These are phyloP conservation scores for Redunca redunca DNA, from an alignment of 2,113 vertebrate species.

Conservation along the genomic window DNA sequence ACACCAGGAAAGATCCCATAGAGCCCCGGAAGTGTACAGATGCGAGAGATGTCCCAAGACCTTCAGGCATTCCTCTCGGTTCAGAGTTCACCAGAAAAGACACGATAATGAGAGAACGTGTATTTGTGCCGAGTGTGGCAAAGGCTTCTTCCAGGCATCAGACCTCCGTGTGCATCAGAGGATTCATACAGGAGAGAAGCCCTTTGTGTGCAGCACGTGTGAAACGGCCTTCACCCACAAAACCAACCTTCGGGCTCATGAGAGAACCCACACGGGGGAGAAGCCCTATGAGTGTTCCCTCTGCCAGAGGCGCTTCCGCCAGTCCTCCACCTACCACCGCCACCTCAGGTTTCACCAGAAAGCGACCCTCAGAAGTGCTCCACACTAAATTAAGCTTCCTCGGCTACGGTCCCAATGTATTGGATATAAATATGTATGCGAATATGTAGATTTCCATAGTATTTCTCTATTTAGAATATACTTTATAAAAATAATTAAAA, in stretches of 20 bases:
- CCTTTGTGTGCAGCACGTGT: background rate
- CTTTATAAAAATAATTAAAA: background rate
- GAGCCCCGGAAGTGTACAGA: background rate
- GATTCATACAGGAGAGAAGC: background rate
- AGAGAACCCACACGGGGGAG: slow-evolving; percentile 30
- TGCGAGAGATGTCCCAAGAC: slow-evolving; percentile 1
- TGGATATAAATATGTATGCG: rapidly evolving
- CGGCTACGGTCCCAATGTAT: rapidly evolving
- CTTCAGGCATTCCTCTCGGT: background rate
- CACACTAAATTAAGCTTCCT: background rate
- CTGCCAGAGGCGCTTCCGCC: background rate
- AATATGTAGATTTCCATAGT: background rate
- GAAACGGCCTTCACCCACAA: background rate
- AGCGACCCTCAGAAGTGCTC: rapidly evolving
- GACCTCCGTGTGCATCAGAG: background rate
- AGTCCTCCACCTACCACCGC: slow-evolving; percentile 48
- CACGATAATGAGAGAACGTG: slow-evolving; percentile 19
- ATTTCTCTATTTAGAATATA: background rate
- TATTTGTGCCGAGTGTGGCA: background rate
- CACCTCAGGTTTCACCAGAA: background rate
- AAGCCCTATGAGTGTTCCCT: background rate
- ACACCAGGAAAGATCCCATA: background rate
- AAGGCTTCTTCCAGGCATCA: background rate
- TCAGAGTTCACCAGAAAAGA: background rate
- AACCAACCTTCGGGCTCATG: background rate